phyloP scores from a whole-genome alignment of 2,113 vertebrate genomes.

The Talpa occidentalis region DNA sequence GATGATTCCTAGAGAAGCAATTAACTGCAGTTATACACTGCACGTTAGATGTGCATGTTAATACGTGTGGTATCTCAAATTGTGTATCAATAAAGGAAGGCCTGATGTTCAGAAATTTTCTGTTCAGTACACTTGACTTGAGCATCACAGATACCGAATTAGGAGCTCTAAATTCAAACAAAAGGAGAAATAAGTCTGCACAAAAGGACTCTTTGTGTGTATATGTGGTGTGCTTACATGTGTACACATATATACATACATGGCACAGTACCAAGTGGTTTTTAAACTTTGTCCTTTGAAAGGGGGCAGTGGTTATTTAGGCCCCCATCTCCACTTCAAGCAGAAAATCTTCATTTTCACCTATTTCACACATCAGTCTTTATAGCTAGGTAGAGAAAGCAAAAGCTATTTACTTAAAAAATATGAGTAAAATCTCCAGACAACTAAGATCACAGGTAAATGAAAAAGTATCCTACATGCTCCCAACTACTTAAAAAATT shows the following conservation, averaged over 20 bases:
- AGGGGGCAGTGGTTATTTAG: background rate
- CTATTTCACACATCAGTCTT: slow-evolving; percentile 41
- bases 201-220: background rate
- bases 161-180: slow-evolving; percentile 6
- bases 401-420: slow-evolving; percentile 8
- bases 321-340: background rate
- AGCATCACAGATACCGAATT: slow-evolving; percentile 27
- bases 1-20: slow-evolving; percentile 42
- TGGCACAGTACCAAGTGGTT: background rate
- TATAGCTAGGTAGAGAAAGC: background rate
- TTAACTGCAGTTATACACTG: slow-evolving; percentile 31
- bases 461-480: background rate
- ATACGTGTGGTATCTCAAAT: slow-evolving; percentile 28
- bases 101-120: background rate
- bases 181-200: slow-evolving; percentile 20
- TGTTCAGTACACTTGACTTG: background rate
- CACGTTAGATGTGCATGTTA: slow-evolving; percentile 23
- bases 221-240: background rate
- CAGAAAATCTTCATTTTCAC: slow-evolving; percentile 32
- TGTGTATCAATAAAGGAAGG: background rate
- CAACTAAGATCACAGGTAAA: slow-evolving; percentile 3
- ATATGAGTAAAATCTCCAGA: background rate
- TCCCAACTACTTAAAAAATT: background rate
- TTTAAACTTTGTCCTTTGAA: slow-evolving; percentile 39
- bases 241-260: background rate